A percentile compares a stretch with the other conserved stretches of the same genome.
Conservation (phyloP, 2,113 vertebrate genomes). For the Heterochromis multidens region DNA sequence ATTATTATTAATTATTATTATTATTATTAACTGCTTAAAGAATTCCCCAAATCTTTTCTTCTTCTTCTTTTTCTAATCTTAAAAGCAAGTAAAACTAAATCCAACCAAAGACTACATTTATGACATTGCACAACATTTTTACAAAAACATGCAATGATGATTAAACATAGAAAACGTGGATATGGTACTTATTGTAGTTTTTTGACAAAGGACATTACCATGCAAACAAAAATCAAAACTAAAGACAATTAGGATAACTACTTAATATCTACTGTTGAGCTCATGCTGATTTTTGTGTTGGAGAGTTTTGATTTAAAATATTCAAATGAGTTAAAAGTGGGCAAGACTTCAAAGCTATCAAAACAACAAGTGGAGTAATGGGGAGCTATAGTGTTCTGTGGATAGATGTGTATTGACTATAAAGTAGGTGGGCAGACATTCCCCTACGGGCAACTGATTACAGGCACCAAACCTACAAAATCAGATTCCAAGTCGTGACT, state of each 20-base stretch:
- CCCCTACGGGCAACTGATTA: background rate
- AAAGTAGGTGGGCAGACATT: background rate
- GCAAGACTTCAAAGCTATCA: background rate
- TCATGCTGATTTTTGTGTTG: background rate
- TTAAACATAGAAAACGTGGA: background rate
- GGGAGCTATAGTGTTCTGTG: background rate
- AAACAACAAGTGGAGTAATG: background rate
- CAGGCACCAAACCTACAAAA: background rate
- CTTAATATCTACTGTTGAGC: background rate
- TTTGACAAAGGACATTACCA: background rate
- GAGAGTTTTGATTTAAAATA: background rate
- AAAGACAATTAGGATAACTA: background rate
- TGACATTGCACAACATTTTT: too few relatives aligned
- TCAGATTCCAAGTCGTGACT: background rate
- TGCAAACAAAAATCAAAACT: background rate
- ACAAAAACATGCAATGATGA: too few relatives aligned
- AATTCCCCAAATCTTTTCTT: too few relatives aligned
- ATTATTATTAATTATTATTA: background rate
- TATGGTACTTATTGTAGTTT: background rate
- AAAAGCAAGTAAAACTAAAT: too few relatives aligned
- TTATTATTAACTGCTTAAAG: too few relatives aligned
- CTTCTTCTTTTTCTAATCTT: too few relatives aligned
- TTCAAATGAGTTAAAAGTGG: background rate
- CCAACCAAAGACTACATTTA: too few relatives aligned
- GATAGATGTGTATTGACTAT: background rate